Evolutionary conservation across 2,888 invertebrate genomes (phyloP).

Genomic region (Tyria jacobaeae): DNA sequence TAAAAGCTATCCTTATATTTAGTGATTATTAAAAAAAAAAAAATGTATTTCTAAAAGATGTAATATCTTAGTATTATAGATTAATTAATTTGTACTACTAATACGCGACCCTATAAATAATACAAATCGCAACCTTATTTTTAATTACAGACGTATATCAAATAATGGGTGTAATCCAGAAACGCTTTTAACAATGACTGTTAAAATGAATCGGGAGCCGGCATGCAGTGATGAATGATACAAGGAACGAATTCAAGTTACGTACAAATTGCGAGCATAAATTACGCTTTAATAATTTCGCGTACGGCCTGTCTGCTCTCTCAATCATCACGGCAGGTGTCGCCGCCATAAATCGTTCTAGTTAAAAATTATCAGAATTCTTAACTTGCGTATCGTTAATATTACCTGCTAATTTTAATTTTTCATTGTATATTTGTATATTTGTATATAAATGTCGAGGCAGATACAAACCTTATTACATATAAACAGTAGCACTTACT

Average conservation of each 20-base stretch:
- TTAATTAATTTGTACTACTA: no score
- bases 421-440: no score
- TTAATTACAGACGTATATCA: constrained; percentile 31
- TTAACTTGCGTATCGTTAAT: no score
- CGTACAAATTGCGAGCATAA: constrained; percentile 85
- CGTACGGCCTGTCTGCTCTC: constrained; percentile 72
- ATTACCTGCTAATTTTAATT: no score
- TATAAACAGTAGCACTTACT: no score
- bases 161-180: constrained; percentile 47
- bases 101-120: neutral
- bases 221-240: constrained; percentile 79
- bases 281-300: constrained; percentile 84
- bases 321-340: constrained; percentile 80
- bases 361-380: constrained; percentile 74
- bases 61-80: no score
- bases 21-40: no score
- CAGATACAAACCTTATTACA: no score
- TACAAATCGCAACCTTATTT: constrained; percentile 11
- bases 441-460: no score
- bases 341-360: constrained; percentile 73
- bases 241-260: constrained; percentile 83
- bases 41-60: no score
- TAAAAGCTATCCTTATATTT: no score
- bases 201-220: constrained; percentile 73
- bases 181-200: constrained; percentile 75